Base-by-base conservation (phyloP, 2,113 vertebrate genomes). In the Fulmarus glacialis region DNA sequence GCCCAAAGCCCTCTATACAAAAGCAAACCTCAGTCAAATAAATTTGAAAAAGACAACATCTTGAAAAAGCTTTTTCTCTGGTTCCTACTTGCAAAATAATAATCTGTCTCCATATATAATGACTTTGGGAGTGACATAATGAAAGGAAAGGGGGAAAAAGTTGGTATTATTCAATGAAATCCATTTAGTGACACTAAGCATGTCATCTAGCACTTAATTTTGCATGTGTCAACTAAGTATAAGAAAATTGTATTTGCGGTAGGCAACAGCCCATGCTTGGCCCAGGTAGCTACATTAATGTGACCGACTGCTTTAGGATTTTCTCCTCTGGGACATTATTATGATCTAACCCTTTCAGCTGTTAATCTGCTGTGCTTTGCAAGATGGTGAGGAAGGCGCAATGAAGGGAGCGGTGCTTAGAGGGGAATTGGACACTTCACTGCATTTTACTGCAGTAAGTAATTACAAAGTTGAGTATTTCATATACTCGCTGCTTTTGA, bases 131-230 rank as follows among this genome's bases (percentile, higher is more conserved):
- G 47, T 89, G 81, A 50, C 27, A 55, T 58, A 87, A 77, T 43
- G 64, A 95, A 93, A 77, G 77, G 43, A 21, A 95, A 94, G 79
- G 75, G n/a, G 22, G 24, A 14, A 58, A 79, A 94, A 71, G 55
- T 83, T 70, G 24, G 43, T 67, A 50, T 81, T 90, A 82, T 64
- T 91, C 70, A 85, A n/a, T 68, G 56, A 92, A 74, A 91, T 93
- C 80, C 52, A 52, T 93, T 91, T 93, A 90, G 94, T 64, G 83
- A 94, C 84, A 79, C 74, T 94, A 93, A 96, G 67, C 68, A 74
- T 58, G 78, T 91, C 27, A 29, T 27, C 64, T 86, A 58, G 36
- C 71, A 66, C 53, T 97, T 97, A 36, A 42, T 53, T 95, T 67
- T 95, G 67, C 38, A 12, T 8, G 47, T 89, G 72, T 75, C 85